Evolutionary conservation across 2,113 vertebrate species (phyloP), one percentile per base, ranked within the genome.

Genomic region (Scomber japonicus): DNA sequence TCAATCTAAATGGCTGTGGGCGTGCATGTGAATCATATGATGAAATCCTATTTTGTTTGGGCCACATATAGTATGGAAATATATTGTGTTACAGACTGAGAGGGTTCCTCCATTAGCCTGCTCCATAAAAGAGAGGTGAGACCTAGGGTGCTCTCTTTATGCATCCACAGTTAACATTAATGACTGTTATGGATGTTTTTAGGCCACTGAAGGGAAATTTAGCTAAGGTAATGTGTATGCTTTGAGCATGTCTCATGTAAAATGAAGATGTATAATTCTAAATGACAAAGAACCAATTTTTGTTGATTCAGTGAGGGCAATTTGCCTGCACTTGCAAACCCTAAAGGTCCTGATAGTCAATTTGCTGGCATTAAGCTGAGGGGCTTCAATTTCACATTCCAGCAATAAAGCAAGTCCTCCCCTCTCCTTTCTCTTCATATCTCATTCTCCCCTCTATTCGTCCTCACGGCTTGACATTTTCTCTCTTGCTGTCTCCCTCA

Each of bases 391-490:
- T 91, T 90, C 82, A 90, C 86, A 92, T 85, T 74, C 78, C 78
- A 83, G 83, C 80, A 91, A 83, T 89, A 88, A 80, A 85, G 62
- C 70, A 88, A 75, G 77, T 80, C 68, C 82, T 70, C 70, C 71
- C 68, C 55, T 82, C 71, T 73, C 87, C 54, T 80, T 84, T 63
- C 57, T 74, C 79, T 69, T 81, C 75, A 81, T 85, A 72, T 74
- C 80, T 90, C 87, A 84, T 71, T 87, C 86, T 72, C 66, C 77
- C 82, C 66, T 84, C 84, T 78, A 89, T 89, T 91, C 78, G 75
- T 91, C 83, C 89, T 89, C 78, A 40, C 64, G 77, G 78, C 82
- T 78, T 91, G 91, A 91, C 87, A 89, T 92, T 88, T 86, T 82
- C 79, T 87, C 66, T 84, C 77, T 85, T 35, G 53, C 77, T 19